Conservation (phyloP, 2,113 vertebrate species). For the Lates calcarifer region DNA sequence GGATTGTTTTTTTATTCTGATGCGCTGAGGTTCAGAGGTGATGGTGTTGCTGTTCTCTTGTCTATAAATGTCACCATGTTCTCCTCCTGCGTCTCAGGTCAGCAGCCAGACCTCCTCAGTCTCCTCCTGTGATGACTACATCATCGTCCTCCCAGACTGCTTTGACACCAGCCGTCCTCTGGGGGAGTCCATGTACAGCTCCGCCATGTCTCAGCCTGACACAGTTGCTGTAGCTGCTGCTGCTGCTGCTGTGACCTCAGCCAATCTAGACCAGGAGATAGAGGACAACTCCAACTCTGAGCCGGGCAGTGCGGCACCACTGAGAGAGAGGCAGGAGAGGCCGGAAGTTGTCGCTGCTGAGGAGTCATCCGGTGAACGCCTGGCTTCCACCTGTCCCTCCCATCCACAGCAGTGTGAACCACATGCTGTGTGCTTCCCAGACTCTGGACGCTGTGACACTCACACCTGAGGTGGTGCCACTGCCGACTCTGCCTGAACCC, state of each 20-base stretch:
- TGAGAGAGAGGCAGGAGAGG: slow-evolving; percentile 53
- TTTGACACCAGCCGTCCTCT: slow-evolving; percentile 96
- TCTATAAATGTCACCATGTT: no score
- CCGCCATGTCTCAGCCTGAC: slow-evolving; percentile 90
- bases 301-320: slow-evolving; percentile 24
- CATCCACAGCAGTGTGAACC: slow-evolving; percentile 76
- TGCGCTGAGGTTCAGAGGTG: no score
- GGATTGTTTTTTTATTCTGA: no score
- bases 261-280: slow-evolving; percentile 28
- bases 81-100: slow-evolving; percentile 60
- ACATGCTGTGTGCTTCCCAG: slow-evolving; percentile 86
- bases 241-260: slow-evolving; percentile 8
- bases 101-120: slow-evolving; percentile 92
- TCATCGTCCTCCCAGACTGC: slow-evolving; percentile 96
- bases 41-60: no score
- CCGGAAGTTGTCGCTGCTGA: slow-evolving; percentile 26
- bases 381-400: slow-evolving; percentile 5
- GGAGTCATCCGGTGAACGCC: slow-evolving; percentile 7
- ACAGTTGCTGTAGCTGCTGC: slow-evolving; percentile 38
- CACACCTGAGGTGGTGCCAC: slow-evolving; percentile 80
- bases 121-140: slow-evolving; percentile 94
- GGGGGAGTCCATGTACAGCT: slow-evolving; percentile 95
- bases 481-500: slow-evolving; percentile 54
- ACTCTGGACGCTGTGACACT: slow-evolving; percentile 84
- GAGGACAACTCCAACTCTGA: slow-evolving; percentile 68